Base-by-base conservation (phyloP, 2,797 vertebrate species). In the Intellagama lesueurii region DNA sequence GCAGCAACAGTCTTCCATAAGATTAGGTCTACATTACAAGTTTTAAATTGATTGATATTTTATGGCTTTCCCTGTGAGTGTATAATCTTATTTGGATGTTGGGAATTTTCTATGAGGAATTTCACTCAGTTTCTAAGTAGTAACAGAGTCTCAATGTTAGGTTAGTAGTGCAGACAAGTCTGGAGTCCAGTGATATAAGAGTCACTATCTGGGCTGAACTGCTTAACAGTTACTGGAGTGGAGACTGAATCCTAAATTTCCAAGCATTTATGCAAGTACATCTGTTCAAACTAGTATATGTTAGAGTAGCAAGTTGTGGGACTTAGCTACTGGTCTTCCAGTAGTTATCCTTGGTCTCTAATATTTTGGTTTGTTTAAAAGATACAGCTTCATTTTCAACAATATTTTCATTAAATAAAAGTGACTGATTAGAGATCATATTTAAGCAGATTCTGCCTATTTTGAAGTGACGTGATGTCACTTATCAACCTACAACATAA, bases 391-490 rank as follows among this genome's bases (percentile, higher is more conserved):
- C 35, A 24, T 84, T 56, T 89, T 85, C 28, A 84, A 68, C 26
- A 44, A 49, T 32, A 60, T 49, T 26, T 89, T 79, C 68, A 56
- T 82, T 87, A 70, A 73, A 80, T 12, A 85, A 82, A 81, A 56
- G 52, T 17, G 52, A 0, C 4, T 24, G 83, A 89, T 91, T 79
- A 84, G 89, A 91, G 64, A 11, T 40, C 16, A 14, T 7, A 56
- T 82, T 86, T 78, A n/a, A 83, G 32, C 64, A 86, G 28, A 91
- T 94, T 90, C 92, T 94, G 93, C 93, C 86, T 91, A 94, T 96
- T 83, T 90, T 89, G 91, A 96, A 93, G 92, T 94, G 94, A 95
- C 94, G 96, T 97, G 96, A 96, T 96, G 96, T 96, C 85, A 91
- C 92, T 96, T 91, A 95, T 96, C 90, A 94, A 92, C 92, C 91